phyloP scores from a whole-genome alignment of 2,797 vertebrate genomes.

The Pachyuromys duprasi region DNA sequence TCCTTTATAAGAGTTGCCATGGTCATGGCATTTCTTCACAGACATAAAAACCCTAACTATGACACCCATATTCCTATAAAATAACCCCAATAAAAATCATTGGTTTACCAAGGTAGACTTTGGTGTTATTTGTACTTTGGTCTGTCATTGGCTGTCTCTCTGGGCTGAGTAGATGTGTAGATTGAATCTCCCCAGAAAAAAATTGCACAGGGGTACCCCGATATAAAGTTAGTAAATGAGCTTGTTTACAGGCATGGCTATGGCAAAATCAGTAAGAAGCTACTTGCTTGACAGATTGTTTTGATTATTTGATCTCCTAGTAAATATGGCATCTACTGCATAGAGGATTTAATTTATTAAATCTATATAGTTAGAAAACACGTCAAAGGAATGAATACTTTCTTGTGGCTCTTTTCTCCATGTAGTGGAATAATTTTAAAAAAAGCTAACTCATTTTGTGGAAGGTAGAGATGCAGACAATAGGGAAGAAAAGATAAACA shows the following conservation, averaged over 20 bases:
- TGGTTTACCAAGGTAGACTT: background rate
- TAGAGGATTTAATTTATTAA: background rate
- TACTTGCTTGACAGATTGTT: background rate
- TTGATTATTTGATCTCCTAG: background rate
- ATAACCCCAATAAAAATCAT: background rate
- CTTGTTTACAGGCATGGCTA: background rate
- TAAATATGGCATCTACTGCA: background rate
- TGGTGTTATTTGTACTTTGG: background rate
- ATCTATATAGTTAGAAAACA: background rate
- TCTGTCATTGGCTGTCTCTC: background rate
- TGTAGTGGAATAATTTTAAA: background rate
- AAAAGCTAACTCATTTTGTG: background rate
- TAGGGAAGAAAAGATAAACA: background rate
- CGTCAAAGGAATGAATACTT: background rate
- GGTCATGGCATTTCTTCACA: background rate
- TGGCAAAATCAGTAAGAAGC: background rate
- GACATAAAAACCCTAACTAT: background rate
- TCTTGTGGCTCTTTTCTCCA: background rate
- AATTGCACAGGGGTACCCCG: background rate
- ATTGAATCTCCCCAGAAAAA: background rate
- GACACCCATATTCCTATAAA: background rate
- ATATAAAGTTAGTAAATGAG: background rate
- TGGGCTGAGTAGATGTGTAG: background rate
- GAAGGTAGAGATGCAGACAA: background rate
- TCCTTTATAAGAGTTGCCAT: background rate